Evolutionary conservation across 2,113 vertebrate genomes (phyloP), one percentile per base, ranked within the genome.

Genomic region (Galemys pyrenaicus): DNA sequence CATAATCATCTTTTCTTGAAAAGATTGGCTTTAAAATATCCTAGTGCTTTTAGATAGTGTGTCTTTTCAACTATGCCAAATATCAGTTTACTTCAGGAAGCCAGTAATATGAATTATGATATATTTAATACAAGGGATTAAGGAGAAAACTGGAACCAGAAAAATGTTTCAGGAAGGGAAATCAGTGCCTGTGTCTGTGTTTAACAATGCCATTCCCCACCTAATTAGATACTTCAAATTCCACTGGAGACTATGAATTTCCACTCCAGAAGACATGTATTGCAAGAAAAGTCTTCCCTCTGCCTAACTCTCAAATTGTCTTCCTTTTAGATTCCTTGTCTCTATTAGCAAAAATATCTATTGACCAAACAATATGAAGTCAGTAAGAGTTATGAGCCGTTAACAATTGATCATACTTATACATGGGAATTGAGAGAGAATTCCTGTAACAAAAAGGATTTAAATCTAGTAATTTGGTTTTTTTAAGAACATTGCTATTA

Each of bases 1-100:
- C 51, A 87, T 77, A 87, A 80, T 71, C 81, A 92, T 88, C 32
- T 79, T 73, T 82, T 93, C 80, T 90, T 44, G 49, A 65, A 51
- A 88, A 92, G n/a, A 94, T 20, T 78, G 60, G 41, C 70, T 93
- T 85, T 79, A 90, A 95, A 82, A 75, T 83, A 87, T n/a, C 75
- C 22, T 28, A 46, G 49, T 62, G 5, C 13, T 84, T 83, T 91
- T 91, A 82, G 65, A 78, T 84, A 81, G 7, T 77, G 22, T 79
- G 49, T 35, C 79, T 80, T 94, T 96, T 78, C 8, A 8, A 15
- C 87, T 80, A 87, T 82, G 30, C 19, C 81, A 92, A 89, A 54
- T 73, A 90, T 41, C 32, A 85, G 73, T 86, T 95, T 89, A 91
- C 58, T 86, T 64, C 37, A 15, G 88, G 80, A 91, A 95, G 56